Evolutionary conservation across 2,888 invertebrate species (phyloP).

Genomic region (Acanthosepion pharaonis): DNA sequence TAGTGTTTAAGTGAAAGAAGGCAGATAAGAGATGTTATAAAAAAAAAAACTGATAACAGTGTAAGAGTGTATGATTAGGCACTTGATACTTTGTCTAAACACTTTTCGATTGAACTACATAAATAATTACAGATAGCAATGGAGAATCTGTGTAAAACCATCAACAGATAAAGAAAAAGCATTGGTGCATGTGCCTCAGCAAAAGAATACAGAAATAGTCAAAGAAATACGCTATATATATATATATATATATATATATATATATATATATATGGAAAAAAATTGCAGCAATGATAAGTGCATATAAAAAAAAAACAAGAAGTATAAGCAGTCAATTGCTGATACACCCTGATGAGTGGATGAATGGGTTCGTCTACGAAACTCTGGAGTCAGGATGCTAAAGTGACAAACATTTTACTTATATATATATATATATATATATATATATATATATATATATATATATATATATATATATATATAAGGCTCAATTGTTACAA

Average conservation of each 20-base stretch:
- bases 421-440: no score
- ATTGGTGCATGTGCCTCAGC: neutral
- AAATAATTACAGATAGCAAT: neutral
- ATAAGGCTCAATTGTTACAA: neutral
- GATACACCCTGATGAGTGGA: no score
- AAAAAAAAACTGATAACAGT: neutral
- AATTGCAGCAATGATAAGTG: no score
- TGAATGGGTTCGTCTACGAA: no score
- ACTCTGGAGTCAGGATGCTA: no score
- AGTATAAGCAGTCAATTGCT: no score
- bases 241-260: no score
- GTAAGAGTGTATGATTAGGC: neutral
- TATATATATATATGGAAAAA: no score
- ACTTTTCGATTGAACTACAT: neutral
- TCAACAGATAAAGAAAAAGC: neutral
- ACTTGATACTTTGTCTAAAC: slow-evolving; percentile 18
- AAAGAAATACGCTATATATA: neutral
- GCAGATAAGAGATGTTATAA: neutral
- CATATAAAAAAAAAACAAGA: no score
- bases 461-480: neutral
- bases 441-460: no score
- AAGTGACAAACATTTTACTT: neutral
- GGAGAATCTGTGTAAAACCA: neutral
- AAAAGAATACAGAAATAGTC: neutral
- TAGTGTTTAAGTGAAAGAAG: neutral